These are phyloP conservation scores for Drosophila nr. perissopoda DNA, from an alignment of 2,888 invertebrate genomes.

Conservation along the genomic window DNA sequence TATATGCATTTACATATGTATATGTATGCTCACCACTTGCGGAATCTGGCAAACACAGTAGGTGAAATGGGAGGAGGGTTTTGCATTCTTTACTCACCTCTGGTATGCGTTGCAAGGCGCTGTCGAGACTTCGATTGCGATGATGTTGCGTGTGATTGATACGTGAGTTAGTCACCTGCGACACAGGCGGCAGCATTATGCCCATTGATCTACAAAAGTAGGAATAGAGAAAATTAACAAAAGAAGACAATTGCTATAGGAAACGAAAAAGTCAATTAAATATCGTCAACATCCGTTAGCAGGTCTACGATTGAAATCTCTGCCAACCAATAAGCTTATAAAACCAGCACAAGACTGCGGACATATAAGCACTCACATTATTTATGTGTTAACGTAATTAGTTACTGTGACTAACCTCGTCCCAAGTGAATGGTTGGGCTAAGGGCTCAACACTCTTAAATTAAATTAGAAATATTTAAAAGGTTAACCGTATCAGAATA, in stretches of 20 bases:
- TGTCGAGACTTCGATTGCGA: slow-evolving; percentile 95
- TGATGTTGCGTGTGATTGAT: slow-evolving; percentile 89
- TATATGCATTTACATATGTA: slow-evolving; percentile 7
- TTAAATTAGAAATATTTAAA: slow-evolving; percentile 52
- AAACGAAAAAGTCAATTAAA: slow-evolving; percentile 57
- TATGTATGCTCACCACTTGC: slow-evolving; percentile 20
- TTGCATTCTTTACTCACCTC: slow-evolving; percentile 86
- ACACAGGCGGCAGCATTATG: slow-evolving; percentile 85
- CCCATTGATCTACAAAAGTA: slow-evolving; percentile 84
- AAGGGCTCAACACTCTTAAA: slow-evolving; percentile 35
- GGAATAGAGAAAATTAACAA: slow-evolving; percentile 9
- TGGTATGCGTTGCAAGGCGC: slow-evolving; percentile 94
- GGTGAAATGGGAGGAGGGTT: slow-evolving; percentile 2
- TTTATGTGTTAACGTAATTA: slow-evolving; percentile 39
- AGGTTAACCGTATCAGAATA: slow-evolving; percentile 32
- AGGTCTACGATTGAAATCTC: slow-evolving; percentile 5
- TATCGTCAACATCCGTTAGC: slow-evolving; percentile 29
- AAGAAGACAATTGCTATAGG: slow-evolving; percentile 6
- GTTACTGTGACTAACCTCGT: slow-evolving; percentile 21
- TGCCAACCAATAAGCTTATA: slow-evolving; percentile 14
- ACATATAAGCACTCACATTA: slow-evolving; percentile 16
- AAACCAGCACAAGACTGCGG: neutral
- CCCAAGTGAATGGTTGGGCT: neutral
- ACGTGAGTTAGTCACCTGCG: slow-evolving; percentile 85
- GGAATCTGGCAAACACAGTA: slow-evolving; percentile 5